phyloP scores from a whole-genome alignment of 2,797 vertebrate species.

The Hippopotamyrus pictus region DNA sequence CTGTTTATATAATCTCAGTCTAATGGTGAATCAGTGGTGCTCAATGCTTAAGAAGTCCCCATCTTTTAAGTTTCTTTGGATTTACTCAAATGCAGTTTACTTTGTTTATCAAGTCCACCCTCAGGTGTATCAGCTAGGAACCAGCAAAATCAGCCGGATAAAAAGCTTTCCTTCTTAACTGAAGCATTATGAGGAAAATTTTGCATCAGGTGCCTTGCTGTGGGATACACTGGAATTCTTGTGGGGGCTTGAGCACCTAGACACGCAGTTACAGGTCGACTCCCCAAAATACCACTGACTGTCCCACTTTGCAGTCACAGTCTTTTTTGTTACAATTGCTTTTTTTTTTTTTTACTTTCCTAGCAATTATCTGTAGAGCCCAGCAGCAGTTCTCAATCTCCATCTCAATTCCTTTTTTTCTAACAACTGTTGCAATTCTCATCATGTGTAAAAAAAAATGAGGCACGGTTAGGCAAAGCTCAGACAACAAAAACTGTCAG shows the following conservation, averaged over 20 bases:
- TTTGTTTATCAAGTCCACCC: background rate
- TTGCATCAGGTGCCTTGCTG: background rate
- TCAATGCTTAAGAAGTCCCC: background rate
- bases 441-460: constrained; percentile 8
- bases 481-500: constrained; percentile 9
- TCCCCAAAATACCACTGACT: background rate
- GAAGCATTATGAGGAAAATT: background rate
- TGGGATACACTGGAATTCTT: background rate
- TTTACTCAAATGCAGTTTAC: background rate
- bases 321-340: background rate
- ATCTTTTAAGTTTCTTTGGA: background rate
- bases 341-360: background rate
- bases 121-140: background rate
- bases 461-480: constrained; percentile 1
- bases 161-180: background rate
- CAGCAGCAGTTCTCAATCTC: constrained; percentile 1
- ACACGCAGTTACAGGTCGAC: background rate
- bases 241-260: background rate
- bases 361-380: constrained; percentile 13
- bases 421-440: background rate
- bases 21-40: background rate
- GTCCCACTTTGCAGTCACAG: background rate
- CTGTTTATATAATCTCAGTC: background rate
- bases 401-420: background rate
- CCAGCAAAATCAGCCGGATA: background rate